Evolutionary conservation across 2,888 invertebrate species (phyloP).

Genomic region (Luperina testacea): DNA sequence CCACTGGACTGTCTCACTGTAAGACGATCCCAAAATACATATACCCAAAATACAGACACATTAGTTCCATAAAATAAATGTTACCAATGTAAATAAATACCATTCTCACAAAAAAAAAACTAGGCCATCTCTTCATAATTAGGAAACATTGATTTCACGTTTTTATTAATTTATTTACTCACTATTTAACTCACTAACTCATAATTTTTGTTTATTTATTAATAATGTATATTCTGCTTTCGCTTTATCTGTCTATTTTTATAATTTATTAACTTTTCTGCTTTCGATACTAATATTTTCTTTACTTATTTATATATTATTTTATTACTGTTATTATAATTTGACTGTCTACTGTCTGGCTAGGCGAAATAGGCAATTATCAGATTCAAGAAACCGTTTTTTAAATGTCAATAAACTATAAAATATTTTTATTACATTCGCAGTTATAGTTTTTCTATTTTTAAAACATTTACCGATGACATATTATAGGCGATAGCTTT

Average conservation of each 20-base stretch:
- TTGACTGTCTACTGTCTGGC: not conserved
- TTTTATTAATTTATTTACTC: constrained; percentile 1
- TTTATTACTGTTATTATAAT: constrained; percentile 6
- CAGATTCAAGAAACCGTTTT: not conserved
- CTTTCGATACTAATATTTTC: constrained; percentile 16
- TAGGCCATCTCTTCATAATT: constrained; percentile 10
- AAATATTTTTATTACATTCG: not conserved
- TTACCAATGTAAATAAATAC: constrained; percentile 70
- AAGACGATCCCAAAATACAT: constrained; percentile 73
- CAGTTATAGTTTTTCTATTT: not conserved
- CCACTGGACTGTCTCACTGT: constrained; percentile 73
- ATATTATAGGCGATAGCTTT: not conserved
- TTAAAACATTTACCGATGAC: not conserved
- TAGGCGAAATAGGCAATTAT: constrained; percentile 31
- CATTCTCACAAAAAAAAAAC: constrained; percentile 20
- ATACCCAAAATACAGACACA: constrained; percentile 62
- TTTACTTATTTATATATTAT: not conserved
- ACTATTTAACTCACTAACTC: constrained; percentile 27
- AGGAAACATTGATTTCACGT: constrained; percentile 14
- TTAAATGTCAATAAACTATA: constrained; percentile 13
- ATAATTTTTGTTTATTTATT: constrained; percentile 34
- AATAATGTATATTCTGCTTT: constrained; percentile 44
- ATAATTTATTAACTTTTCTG: constrained; percentile 25
- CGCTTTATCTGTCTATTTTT: constrained; percentile 48
- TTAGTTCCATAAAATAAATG: constrained; percentile 68